Conservation (phyloP, 2,797 vertebrate genomes). For the Macropodus opercularis region DNA sequence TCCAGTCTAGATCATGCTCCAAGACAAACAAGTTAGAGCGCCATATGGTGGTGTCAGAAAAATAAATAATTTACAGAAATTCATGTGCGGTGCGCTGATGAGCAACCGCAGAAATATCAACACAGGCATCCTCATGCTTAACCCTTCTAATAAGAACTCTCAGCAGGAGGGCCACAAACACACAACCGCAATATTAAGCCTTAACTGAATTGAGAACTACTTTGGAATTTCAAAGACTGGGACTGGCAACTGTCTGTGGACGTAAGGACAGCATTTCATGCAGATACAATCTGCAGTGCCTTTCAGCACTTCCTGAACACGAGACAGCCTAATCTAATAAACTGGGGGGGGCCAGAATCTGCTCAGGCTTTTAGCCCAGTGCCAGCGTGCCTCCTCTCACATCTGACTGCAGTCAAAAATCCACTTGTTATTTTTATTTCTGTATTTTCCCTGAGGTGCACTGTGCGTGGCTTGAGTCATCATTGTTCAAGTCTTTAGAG, state of each 20-base stretch:
- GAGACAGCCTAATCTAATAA: conserved; percentile 85
- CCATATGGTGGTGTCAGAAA: conserved; percentile 82
- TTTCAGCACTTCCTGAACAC: conserved; percentile 86
- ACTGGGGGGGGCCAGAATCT: conserved; percentile 65
- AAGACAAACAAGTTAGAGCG: conserved; percentile 77
- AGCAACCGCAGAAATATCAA: conserved; percentile 82
- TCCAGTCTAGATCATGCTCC: conserved; percentile 68
- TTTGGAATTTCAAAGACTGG: conserved; percentile 80
- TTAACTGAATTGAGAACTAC: conserved; percentile 83
- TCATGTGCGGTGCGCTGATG: conserved; percentile 73
- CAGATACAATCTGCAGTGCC: conserved; percentile 83
- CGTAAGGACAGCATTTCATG: conserved; percentile 70
- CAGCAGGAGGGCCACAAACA: conserved; percentile 48
- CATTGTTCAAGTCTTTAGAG: conserved; percentile 83
- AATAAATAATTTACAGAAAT: conserved; percentile 83
- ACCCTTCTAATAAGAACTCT: conserved; percentile 77
- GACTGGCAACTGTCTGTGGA: conserved; percentile 81
- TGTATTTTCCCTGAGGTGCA: conserved; percentile 79
- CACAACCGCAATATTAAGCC: conserved; percentile 59
- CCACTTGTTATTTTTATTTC: conserved; percentile 80
- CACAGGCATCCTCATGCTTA: conserved; percentile 76
- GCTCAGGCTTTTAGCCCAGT: conserved; percentile 79
- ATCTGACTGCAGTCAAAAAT: conserved; percentile 78
- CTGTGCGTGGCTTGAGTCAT: conserved; percentile 82
- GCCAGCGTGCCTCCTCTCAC: conserved; percentile 65